Evolutionary conservation across 2,888 invertebrate genomes (phyloP), one percentile per base, ranked within the genome.

Genomic region (Ormyrus labotus): DNA sequence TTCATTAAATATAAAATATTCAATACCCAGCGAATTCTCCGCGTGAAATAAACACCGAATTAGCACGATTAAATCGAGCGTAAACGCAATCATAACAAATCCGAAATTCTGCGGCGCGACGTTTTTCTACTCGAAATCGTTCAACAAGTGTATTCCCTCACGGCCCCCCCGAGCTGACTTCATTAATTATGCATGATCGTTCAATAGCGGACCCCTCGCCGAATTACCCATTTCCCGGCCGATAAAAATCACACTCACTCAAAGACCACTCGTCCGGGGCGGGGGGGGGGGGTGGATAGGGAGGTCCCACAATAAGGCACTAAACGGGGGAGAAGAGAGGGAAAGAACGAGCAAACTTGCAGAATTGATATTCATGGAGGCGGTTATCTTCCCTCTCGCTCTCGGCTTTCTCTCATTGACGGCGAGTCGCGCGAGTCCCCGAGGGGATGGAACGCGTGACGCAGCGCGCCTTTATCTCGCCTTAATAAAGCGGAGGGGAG

Each of bases 311-410:
- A 34, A 34, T 34, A 34, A 34, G 34, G 34, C 34, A 34, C 34
- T 34, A 34, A 69, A 61, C 53, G 50, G 45, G 34, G 34, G 50
- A 45, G n/a, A 61, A 9, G 67, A 34, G 45, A 63, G 63, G 2
- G 57, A 63, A 53, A 11, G 53, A 71, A 71, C 70, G 70, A 78
- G 65, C 71, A 71, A 71, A 78, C 71, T 78, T 78, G 65, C 65
- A 13, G 53, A 78, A 78, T 78, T 70, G 71, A 68, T 78, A 78
- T 78, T 78, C 77, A 78, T 71, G 70, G 63, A 47, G n/a, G 65
- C 4, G 6, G 13, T 19, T 34, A 34, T 67, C 51, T 53, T 67
- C 45, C 57, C 34, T 51, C 63, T 13, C 65, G 11, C n/a, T 68
- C 55, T 68, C 57, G 8, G 45, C 13, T 68, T 11, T 9, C 13